Evolutionary conservation across 2,888 invertebrate genomes (phyloP).

Genomic region (Epirrhoe tristata): DNA sequence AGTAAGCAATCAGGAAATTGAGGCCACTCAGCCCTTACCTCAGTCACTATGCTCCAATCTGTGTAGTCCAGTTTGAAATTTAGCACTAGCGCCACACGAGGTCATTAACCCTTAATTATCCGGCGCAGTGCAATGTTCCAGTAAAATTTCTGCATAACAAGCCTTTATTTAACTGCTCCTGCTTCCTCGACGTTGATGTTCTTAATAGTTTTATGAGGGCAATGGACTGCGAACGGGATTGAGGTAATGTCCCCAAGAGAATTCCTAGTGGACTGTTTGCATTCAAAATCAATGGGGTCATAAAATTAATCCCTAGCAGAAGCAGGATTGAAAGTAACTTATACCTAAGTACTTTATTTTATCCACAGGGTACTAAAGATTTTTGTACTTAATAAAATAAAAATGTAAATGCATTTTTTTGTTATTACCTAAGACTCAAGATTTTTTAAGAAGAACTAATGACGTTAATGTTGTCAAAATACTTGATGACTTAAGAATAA

Average conservation of each 20-base stretch:
- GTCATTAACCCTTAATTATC: conserved; percentile 81
- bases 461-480: no score
- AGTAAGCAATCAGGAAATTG: conserved; percentile 28
- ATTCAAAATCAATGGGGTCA: background rate
- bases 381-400: no score
- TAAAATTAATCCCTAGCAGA: background rate
- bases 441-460: no score
- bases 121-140: conserved; percentile 81
- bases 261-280: conserved; percentile 26
- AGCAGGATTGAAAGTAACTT: background rate
- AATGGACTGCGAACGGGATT: conserved; percentile 41
- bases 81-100: conserved; percentile 69
- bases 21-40: conserved; percentile 24
- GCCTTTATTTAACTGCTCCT: conserved; percentile 74
- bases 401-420: no score
- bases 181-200: conserved; percentile 58
- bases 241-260: conserved; percentile 37
- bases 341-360: background rate
- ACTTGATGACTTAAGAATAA: background rate
- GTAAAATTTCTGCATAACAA: conserved; percentile 82
- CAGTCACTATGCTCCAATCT: conserved; percentile 19
- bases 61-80: conserved; percentile 56
- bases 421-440: no score
- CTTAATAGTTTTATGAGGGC: conserved; percentile 55
- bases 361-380: no score